Percentiles rank a stretch among this genome's conserved stretches.
These are phyloP conservation scores for Antrozous pallidus DNA, from an alignment of 2,797 vertebrate species.

Conservation along the genomic window DNA sequence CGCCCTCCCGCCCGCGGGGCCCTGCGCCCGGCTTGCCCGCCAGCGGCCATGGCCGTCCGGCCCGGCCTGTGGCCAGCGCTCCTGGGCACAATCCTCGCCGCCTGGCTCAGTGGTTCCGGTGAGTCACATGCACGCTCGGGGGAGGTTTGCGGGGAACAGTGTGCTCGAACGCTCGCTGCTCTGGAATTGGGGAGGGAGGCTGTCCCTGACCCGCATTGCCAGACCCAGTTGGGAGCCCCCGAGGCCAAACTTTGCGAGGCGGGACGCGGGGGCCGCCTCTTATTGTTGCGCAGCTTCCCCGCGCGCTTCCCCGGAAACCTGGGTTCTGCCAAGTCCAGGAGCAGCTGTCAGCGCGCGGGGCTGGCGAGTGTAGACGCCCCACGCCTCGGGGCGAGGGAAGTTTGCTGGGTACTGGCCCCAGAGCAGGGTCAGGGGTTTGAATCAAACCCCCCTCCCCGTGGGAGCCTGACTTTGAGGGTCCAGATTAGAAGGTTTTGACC, in stretches of 20 bases:
- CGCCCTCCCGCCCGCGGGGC: slow-evolving; percentile 60
- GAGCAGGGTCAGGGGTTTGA: background rate
- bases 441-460: background rate
- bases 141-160: slow-evolving; percentile 53
- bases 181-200: background rate
- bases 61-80: slow-evolving; percentile 74
- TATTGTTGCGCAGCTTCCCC: slow-evolving; percentile 43
- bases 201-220: background rate
- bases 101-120: slow-evolving; percentile 71
- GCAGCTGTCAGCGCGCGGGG: slow-evolving; percentile 63
- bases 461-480: slow-evolving; percentile 10
- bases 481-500: slow-evolving; percentile 2
- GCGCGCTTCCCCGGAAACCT: slow-evolving; percentile 67
- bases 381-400: slow-evolving; percentile 70
- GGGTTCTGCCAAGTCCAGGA: slow-evolving; percentile 70
- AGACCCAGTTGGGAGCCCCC: slow-evolving; percentile 37
- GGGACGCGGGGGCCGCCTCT: slow-evolving; percentile 45
- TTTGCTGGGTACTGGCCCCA: slow-evolving; percentile 50
- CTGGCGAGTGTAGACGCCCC: slow-evolving; percentile 58
- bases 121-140: slow-evolving; percentile 73
- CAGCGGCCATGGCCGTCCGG: slow-evolving; percentile 73
- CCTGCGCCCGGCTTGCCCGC: slow-evolving; percentile 52
- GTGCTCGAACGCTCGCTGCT: slow-evolving; percentile 46
- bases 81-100: slow-evolving; percentile 66
- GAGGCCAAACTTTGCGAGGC: slow-evolving; percentile 75